Evolutionary conservation across 2,797 vertebrate genomes (phyloP).

Genomic region (Oceanodroma leucorhoa): DNA sequence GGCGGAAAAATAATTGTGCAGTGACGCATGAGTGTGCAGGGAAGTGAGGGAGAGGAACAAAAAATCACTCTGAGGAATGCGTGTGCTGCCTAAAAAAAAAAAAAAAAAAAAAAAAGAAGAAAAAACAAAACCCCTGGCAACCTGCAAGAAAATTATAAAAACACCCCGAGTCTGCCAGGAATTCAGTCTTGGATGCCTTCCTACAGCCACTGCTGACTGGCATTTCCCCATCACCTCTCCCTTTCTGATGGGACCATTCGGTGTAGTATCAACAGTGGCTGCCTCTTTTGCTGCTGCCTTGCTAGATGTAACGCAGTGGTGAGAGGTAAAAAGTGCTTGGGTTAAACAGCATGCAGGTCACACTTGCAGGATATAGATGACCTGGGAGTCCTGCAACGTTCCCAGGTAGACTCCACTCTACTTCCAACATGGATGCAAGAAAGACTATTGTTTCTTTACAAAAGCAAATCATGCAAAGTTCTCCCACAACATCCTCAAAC

Average conservation of each 20-base stretch:
- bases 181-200: background rate
- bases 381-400: background rate
- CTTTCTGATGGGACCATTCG: rapidly evolving
- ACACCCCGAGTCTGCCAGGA: background rate
- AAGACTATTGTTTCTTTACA: background rate
- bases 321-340: background rate
- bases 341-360: background rate
- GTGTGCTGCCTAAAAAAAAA: background rate
- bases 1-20: constrained; percentile 32
- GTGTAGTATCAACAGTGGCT: background rate
- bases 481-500: background rate
- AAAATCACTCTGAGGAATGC: background rate
- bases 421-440: background rate
- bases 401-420: background rate
- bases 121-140: background rate
- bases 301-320: background rate
- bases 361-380: background rate
- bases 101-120: background rate
- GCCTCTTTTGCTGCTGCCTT: background rate
- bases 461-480: background rate
- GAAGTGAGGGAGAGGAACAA: background rate
- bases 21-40: background rate
- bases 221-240: background rate
- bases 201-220: background rate
- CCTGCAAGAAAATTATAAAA: background rate